Percentiles rank a stretch among this genome's conserved stretches.
Evolutionary conservation across 2,797 vertebrate species (phyloP).

Genomic region (Falco biarmicus): DNA sequence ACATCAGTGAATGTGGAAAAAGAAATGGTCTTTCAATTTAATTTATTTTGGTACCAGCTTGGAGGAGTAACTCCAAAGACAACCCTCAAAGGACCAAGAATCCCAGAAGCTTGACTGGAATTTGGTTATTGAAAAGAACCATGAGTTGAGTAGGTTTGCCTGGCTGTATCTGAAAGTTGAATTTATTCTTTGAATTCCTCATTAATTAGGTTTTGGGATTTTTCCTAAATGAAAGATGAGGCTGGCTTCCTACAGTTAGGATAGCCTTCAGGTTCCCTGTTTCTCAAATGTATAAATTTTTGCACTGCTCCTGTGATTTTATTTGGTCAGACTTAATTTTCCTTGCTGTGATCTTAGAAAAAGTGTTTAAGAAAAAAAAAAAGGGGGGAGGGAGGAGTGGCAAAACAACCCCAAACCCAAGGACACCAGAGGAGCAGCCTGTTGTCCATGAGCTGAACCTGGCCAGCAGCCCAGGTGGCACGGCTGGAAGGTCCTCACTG

Average conservation of each 20-base stretch:
- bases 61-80: background rate
- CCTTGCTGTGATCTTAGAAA: background rate
- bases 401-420: background rate
- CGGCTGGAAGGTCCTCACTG: background rate
- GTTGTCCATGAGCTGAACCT: background rate
- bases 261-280: background rate
- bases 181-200: background rate
- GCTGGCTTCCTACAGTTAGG: background rate
- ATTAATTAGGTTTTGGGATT: background rate
- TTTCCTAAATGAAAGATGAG: background rate
- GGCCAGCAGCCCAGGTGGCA: background rate
- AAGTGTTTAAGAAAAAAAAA: background rate
- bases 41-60: background rate
- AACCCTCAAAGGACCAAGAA: background rate
- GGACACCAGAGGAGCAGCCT: background rate
- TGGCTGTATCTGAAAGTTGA: background rate
- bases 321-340: background rate
- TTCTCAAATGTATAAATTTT: background rate
- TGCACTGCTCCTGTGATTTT: background rate
- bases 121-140: background rate
- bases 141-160: background rate
- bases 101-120: background rate
- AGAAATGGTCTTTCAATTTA: background rate
- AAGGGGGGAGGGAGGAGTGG: too few species aligned
- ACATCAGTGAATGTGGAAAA: background rate